Conservation (phyloP, 2,113 vertebrate genomes). For the Platycercus adscitus region DNA sequence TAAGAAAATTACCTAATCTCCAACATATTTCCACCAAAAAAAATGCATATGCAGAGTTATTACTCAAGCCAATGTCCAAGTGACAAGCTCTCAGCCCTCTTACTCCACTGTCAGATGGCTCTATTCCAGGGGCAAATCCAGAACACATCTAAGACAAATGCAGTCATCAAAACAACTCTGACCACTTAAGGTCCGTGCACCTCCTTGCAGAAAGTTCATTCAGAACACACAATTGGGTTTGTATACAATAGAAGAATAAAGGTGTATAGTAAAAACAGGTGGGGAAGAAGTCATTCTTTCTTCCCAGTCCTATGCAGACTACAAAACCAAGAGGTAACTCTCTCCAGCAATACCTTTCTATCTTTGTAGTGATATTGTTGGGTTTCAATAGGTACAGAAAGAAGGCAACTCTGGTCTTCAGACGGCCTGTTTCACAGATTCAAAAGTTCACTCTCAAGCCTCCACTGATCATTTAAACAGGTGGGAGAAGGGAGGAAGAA, state of each 20-base stretch:
- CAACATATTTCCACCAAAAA: neutral
- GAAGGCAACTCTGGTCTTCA: neutral
- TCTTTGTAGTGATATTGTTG: neutral
- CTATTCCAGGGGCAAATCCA: neutral
- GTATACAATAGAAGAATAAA: neutral
- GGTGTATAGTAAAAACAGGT: neutral
- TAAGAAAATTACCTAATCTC: neutral
- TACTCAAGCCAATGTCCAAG: neutral
- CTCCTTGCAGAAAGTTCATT: neutral
- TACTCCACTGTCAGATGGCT: neutral
- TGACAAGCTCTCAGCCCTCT: neutral
- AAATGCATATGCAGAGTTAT: neutral
- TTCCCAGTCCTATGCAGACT: neutral
- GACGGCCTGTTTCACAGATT: neutral
- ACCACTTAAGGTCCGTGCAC: neutral
- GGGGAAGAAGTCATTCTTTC: neutral
- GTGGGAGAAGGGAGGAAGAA: neutral
- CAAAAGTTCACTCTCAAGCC: neutral
- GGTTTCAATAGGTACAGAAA: neutral
- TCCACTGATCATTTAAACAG: neutral
- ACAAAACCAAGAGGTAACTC: neutral
- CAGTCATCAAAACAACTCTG: neutral
- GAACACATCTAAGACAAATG: neutral
- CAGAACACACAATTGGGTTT: neutral
- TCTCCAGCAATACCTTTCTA: neutral